Evolutionary conservation across 2,888 invertebrate genomes (phyloP), one percentile per base, ranked within the genome.

Genomic region (Nebria salina): DNA sequence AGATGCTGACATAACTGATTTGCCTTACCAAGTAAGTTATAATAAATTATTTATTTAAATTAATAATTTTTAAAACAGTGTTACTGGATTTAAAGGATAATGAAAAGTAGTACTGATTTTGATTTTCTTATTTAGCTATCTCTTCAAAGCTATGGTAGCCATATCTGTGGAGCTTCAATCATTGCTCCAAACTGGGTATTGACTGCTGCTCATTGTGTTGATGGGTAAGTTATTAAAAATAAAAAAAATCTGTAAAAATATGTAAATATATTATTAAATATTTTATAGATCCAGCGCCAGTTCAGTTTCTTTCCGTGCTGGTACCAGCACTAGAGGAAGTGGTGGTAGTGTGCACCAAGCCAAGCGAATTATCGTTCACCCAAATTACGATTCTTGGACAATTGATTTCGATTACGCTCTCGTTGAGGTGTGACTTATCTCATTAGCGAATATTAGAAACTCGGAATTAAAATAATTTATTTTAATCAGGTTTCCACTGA

Each of bases 61-160:
- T 20, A 20, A 20, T 20, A 20, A 20, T 20, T 20, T 1, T 20
- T 20, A 20, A 20, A 20, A 20, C 20, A 20, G 20, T 20, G 20
- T 20, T 20, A 20, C 20, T 43, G 9, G 7, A 1, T 1, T 43
- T 43, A 43, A 43, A 43, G 43, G 1, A 43, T 43, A 1, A 20
- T 43, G 43, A 43, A 43, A 6, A 43, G 1, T 43, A 43, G 43
- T 43, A 43, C 43, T 43, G 6, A 43, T 43, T 43, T 43, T 43
- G 43, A 20, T 43, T 43, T 8, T 9, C 6, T 43, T 8, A 8
- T 43, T 43, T 43, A 68, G 68, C 7, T 68, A 26, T 68, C 68
- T 11, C 89, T 86, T 85, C 87, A 79, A 85, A 85, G 77, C 82
- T 87, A 81, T 85, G 84, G 77, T 9, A 25, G 25, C 42, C 79